Conservation (phyloP, 2,113 vertebrate species). For the Macquaria ambigua region DNA sequence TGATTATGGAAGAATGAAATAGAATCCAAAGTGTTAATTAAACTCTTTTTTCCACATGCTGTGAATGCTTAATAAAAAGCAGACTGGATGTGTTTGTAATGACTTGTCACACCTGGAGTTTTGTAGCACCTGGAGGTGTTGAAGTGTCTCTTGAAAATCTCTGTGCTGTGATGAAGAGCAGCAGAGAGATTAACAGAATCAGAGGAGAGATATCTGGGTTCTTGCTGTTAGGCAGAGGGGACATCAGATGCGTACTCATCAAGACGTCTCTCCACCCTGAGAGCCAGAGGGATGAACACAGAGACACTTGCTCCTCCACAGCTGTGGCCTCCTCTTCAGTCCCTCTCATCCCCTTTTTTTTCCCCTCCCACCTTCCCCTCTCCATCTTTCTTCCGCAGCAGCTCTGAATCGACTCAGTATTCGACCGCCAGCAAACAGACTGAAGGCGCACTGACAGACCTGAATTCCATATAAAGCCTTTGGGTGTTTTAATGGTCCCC, state of each 20-base stretch:
- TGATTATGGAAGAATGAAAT: neutral
- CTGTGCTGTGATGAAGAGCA: neutral
- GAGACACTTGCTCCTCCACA: conserved; percentile 28
- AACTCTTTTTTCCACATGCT: neutral
- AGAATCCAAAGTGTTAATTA: no score
- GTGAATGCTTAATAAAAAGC: neutral
- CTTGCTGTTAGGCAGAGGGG: neutral
- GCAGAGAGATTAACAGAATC: neutral
- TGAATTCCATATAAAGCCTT: neutral
- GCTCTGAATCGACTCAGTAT: neutral
- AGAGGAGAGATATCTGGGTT: neutral
- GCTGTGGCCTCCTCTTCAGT: conserved; percentile 14
- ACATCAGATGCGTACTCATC: neutral
- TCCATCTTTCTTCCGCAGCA: neutral
- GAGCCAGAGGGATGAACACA: conserved; percentile 15
- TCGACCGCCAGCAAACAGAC: neutral
- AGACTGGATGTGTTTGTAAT: neutral
- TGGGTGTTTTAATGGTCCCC: neutral
- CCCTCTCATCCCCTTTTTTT: neutral
- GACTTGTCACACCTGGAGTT: neutral
- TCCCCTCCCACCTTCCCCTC: neutral
- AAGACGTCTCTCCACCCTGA: conserved; percentile 1
- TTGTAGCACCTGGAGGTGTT: conserved; percentile 3
- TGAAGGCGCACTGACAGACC: neutral
- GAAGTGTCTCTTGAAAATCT: neutral